phyloP scores from a whole-genome alignment of 2,113 vertebrate species.

The Dissostichus mawsoni region DNA sequence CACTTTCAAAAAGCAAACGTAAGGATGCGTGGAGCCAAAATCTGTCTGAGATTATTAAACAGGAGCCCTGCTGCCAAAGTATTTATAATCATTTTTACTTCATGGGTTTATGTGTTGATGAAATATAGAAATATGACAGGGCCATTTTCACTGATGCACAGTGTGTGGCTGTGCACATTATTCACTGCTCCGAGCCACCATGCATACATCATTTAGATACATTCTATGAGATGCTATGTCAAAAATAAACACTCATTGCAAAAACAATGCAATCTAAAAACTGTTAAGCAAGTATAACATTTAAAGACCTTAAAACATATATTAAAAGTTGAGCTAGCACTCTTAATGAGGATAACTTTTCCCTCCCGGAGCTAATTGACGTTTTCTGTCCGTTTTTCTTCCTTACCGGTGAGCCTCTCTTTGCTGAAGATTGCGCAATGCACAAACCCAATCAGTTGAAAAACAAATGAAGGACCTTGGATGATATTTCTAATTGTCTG shows the following conservation, averaged over 20 bases:
- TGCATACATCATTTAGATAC: conserved; percentile 15
- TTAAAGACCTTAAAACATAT: conserved; percentile 10
- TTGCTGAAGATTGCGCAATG: conserved; percentile 3
- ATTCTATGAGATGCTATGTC: conserved; percentile 4
- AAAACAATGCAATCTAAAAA: background rate
- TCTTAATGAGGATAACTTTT: conserved; percentile 1
- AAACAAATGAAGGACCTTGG: conserved; percentile 46
- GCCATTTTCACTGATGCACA: background rate
- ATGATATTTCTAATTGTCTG: conserved; percentile 27
- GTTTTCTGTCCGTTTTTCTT: conserved; percentile 9
- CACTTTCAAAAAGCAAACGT: conserved; percentile 19
- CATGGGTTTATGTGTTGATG: background rate
- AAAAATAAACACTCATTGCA: conserved; percentile 24
- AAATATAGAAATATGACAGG: background rate
- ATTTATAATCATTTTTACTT: background rate
- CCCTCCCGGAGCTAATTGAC: conserved; percentile 10
- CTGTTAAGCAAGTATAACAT: background rate
- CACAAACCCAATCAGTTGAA: conserved; percentile 54
- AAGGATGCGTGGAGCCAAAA: conserved; percentile 7
- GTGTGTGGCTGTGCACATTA: background rate
- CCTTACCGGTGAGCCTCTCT: conserved; percentile 1
- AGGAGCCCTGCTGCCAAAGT: conserved; percentile 7
- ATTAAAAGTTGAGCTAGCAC: conserved; percentile 21
- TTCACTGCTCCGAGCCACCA: background rate
- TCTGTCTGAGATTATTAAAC: conserved; percentile 12